These are phyloP conservation scores for Orussus abietinus DNA, from an alignment of 1,140 invertebrate species.

Conservation along the genomic window DNA sequence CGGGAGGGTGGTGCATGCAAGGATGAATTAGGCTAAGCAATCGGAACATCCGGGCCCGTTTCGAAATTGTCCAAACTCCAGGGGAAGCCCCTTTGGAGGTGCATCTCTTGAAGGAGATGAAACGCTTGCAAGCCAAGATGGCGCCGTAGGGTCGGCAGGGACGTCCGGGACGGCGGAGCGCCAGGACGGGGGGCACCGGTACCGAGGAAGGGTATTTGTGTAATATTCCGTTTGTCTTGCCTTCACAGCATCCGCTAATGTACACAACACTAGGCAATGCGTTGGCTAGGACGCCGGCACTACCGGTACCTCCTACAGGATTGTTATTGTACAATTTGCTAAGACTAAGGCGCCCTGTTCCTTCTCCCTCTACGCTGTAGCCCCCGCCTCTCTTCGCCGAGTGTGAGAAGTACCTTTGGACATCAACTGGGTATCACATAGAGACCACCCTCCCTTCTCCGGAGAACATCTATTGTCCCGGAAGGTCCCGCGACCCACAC, in stretches of 20 bases:
- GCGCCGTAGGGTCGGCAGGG: constrained; percentile 20
- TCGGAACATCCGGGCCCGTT: constrained; percentile 35
- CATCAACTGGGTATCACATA: constrained; percentile 48
- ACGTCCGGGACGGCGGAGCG: constrained; percentile 6
- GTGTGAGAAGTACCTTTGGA: constrained; percentile 52
- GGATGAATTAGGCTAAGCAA: constrained; percentile 50
- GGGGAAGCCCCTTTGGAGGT: constrained; percentile 38
- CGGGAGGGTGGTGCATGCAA: too few relatives aligned
- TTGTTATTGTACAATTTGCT: constrained; percentile 57
- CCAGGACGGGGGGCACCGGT: constrained; percentile 15
- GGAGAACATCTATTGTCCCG: constrained; percentile 40
- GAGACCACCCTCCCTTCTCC: constrained; percentile 28
- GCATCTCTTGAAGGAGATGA: constrained; percentile 37
- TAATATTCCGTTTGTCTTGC: constrained; percentile 57
- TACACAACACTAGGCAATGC: constrained; percentile 41
- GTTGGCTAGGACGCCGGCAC: constrained; percentile 19
- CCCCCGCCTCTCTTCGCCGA: constrained; percentile 17
- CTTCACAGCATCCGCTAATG: constrained; percentile 53
- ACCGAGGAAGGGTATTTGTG: constrained; percentile 46
- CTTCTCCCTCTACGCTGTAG: constrained; percentile 14
- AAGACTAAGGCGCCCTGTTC: constrained; percentile 41
- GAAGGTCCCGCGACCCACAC: constrained; percentile 10
- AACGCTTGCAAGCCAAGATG: constrained; percentile 40
- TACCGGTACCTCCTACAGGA: constrained; percentile 43
- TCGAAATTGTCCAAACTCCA: constrained; percentile 46